Evolutionary conservation across 2,113 vertebrate genomes (phyloP).

Genomic region (Empidonax traillii): DNA sequence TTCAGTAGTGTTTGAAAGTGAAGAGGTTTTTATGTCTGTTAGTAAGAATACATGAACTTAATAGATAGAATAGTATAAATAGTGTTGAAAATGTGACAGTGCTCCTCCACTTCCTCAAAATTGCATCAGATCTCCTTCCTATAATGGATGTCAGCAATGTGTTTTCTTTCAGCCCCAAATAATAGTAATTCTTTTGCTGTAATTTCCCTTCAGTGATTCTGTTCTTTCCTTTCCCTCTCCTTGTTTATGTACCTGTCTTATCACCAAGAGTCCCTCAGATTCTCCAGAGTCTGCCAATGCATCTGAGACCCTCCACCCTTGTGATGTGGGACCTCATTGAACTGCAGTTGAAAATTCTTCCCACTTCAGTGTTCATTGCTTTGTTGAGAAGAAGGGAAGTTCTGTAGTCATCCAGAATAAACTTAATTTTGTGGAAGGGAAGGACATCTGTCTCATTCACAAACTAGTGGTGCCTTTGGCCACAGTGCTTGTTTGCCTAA

Average conservation of each 20-base stretch:
- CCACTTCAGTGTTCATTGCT: neutral
- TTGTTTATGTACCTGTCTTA: neutral
- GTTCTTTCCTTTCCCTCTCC: neutral
- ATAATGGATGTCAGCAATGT: neutral
- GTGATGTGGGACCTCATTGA: neutral
- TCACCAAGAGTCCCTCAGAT: no score
- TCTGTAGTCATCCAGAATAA: neutral
- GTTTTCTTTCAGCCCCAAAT: neutral
- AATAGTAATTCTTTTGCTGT: neutral
- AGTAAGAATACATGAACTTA: neutral
- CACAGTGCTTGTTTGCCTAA: neutral
- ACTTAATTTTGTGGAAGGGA: neutral
- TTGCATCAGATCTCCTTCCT: neutral
- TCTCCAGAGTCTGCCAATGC: neutral
- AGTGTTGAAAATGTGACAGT: neutral
- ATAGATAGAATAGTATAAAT: neutral
- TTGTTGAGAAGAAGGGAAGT: neutral
- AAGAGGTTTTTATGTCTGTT: neutral
- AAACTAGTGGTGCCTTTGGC: neutral
- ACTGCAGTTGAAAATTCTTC: neutral
- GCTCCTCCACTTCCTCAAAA: neutral
- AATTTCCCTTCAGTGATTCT: neutral
- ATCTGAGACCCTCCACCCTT: neutral
- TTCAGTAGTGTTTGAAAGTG: neutral
- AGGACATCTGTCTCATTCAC: neutral